Evolutionary conservation across 2,888 invertebrate genomes (phyloP), one percentile per base, ranked within the genome.

Genomic region (Nasonia oneida): DNA sequence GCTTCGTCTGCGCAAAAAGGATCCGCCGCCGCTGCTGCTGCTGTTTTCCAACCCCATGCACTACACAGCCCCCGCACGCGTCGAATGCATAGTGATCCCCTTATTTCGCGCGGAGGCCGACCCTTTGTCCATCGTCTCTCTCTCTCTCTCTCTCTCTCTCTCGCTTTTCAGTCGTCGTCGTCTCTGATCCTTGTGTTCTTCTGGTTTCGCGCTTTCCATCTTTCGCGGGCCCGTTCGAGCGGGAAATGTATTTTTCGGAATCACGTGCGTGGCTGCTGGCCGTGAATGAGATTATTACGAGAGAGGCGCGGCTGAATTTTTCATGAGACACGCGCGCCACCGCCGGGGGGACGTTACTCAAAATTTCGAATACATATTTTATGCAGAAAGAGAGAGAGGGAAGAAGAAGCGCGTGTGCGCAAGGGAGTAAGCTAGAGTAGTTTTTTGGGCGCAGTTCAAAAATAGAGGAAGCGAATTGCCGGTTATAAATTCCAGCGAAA

Each of bases 81-180:
- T 89, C 88, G 89, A 90, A 91, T 90, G 91, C 91, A 91, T 90
- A 91, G 91, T 89, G 90, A 91, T 91, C 87, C 89, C 89, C 90
- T 91, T 89, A 90, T 90, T 91, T 90, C 88, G 88, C 47, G 23
- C 70, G 88, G 37, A 14, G 70, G 33, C 23, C 47, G 67, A 23
- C 33, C 73, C 74, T 79, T 73, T 80, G 80, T 80, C 75, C 81
- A 83, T 64, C 61, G 61, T 8, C 33, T 61, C 47, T 29, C 33
- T 29, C 29, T 29, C 29, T 29, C 29, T 29, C 29, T 29, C 29
- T 29, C 29, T 29, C 29, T 29, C 29, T 29, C 29, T 29, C 29
- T 29, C 29, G 29, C 29, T 53, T 84, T 80, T 79, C 76, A 61
- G 5, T 23, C 10, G 57, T n/a, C 5, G n/a, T n/a, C 18, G n/a